Base-by-base conservation (phyloP, 2,797 vertebrate genomes). In the Sphenodon punctatus region DNA sequence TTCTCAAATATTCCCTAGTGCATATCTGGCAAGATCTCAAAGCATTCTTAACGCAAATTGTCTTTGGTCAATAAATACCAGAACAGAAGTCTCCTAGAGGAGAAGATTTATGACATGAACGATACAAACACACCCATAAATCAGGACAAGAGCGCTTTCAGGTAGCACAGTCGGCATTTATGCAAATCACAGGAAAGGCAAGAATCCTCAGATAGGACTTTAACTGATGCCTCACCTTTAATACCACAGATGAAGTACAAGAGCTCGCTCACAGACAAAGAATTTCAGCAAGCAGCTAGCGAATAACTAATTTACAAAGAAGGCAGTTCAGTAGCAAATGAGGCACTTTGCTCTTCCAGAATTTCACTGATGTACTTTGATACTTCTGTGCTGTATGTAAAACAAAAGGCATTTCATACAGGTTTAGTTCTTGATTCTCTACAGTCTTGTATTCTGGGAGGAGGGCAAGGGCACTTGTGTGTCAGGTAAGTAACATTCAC, bases 21-120 rank as follows among this genome's bases (percentile, higher is more conserved):
- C 95, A 95, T 96, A 93, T 94, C 95, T 98, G 97, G 97, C 96
- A 95, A 92, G 66, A 84, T 94, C 96, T 97, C 97, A 98, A 97
- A 95, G 95, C 93, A 94, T 96, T 96, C 95, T 95, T 92, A 97
- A 96, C 85, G 48, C 93, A 96, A 95, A 91, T 96, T 95, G 96
- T 96, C 93, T 96, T 96, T 96, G 96, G 97, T 96, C 96, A 97
- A 97, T 97, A 97, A 97, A 97, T 96, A 97, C 95, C 95, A 96
- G 95, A 94, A 94, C 91, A 94, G 95, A 96, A 96, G 94, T 95
- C 95, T 97, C 97, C 96, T 93, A 78, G 80, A 95, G 95, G 93
- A 94, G 95, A 96, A 97, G 96, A 98, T 98, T 98, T 97, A 97
- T 96, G 94, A 94, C 92, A 93, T 91, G 89, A 97, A 94, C 75